Evolutionary conservation across 2,888 invertebrate species (phyloP), one percentile per base, ranked within the genome.

Genomic region (Nezara viridula): DNA sequence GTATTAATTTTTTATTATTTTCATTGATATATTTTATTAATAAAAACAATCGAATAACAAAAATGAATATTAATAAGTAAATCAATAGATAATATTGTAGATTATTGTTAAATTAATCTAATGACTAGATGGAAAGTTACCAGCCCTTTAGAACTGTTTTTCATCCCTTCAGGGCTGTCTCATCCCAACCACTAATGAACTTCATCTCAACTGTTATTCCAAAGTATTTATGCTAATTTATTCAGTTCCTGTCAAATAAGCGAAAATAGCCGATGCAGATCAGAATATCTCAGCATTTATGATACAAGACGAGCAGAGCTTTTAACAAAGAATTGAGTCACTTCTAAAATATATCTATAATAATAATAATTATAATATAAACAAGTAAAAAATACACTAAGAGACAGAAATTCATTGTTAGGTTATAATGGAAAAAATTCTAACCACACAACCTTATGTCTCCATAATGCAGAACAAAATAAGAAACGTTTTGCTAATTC

Each of bases 171-270:
- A 3, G 10, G 5, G 27, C 24, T 60, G 60, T 27, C n/a, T 60
- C 27, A 55, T 60, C n/a, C 14, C 27, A 27, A 12, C 60, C 60
- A 27, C n/a, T 60, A 60, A 60, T 60, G 27, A 60, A 60, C 27
- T 60, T 60, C 7, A 60, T n/a, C 27, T 60, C 60, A 60, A 2
- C 60, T 27, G 60, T 60, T 60, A 60, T 60, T 60, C 27, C 27
- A 60, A 24, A 27, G 27, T 27, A 60, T 60, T 60, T 60, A 60
- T 60, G 60, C 60, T 60, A 60, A 60, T 60, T 60, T 60, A 60
- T 60, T 60, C 60, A 60, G 27, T n/a, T 27, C 24, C 12, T 27
- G 60, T 60, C 60, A 27, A 60, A 60, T 60, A 27, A 60, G 27
- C 60, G 12, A 27, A 14, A 27, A 27, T 60, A 60, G 60, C 60